Conservation (phyloP, 2,797 vertebrate species). For the Megalops cyprinoides region DNA sequence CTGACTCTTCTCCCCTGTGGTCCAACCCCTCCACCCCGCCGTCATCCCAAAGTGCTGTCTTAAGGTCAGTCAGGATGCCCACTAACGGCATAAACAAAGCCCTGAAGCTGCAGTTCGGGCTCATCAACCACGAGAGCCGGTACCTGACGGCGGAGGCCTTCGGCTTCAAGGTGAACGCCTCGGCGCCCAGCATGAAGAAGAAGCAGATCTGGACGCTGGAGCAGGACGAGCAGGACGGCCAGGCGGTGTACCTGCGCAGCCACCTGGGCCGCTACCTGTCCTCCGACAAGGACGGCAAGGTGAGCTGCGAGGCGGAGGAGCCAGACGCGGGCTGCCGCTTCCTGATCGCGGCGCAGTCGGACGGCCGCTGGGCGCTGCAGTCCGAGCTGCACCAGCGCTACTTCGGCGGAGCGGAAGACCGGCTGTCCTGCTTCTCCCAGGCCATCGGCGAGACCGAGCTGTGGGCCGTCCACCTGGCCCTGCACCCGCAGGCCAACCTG, state of each 20-base stretch:
- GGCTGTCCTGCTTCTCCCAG: slow-evolving; percentile 91
- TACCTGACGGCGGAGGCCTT: slow-evolving; percentile 95
- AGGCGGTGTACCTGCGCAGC: slow-evolving; percentile 86
- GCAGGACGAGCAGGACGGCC: slow-evolving; percentile 81
- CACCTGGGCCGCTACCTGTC: slow-evolving; percentile 93
- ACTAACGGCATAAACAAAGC: slow-evolving; percentile 86
- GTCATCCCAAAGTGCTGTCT: slow-evolving; percentile 13
- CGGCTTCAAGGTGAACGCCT: slow-evolving; percentile 93
- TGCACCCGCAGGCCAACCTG: slow-evolving; percentile 94
- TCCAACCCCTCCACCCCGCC: slow-evolving; percentile 43
- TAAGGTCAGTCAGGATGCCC: slow-evolving; percentile 80
- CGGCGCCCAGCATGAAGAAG: slow-evolving; percentile 88
- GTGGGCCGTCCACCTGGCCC: slow-evolving; percentile 92
- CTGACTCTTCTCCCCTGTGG: slow-evolving; percentile 35
- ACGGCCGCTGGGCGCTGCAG: slow-evolving; percentile 93
- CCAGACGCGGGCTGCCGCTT: slow-evolving; percentile 83
- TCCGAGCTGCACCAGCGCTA: slow-evolving; percentile 89
- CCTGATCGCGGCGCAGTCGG: slow-evolving; percentile 87
- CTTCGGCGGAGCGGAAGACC: slow-evolving; percentile 88
- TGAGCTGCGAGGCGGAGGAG: slow-evolving; percentile 85
- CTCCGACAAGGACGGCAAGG: slow-evolving; percentile 88
- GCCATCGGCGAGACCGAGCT: slow-evolving; percentile 84
- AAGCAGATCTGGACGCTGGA: slow-evolving; percentile 95
- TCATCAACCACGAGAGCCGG: slow-evolving; percentile 87
- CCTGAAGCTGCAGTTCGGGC: slow-evolving; percentile 86